These are phyloP conservation scores for Calonectris borealis DNA, from an alignment of 2,113 vertebrate genomes.

Conservation along the genomic window DNA sequence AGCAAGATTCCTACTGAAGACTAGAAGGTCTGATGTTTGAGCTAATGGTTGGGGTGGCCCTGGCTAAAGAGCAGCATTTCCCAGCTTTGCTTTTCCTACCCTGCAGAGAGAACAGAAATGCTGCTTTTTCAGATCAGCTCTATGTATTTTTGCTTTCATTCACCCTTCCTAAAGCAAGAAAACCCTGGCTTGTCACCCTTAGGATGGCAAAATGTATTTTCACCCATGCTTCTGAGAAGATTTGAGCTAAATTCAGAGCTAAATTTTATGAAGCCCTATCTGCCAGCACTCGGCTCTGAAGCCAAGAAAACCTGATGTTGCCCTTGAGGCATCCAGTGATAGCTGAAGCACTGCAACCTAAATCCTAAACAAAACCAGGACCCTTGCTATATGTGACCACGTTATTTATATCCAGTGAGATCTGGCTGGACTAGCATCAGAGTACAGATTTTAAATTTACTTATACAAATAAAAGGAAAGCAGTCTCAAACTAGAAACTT, in stretches of 20 bases:
- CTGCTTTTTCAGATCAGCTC: neutral
- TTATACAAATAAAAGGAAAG: neutral
- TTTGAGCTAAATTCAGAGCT: neutral
- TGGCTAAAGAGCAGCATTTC: neutral
- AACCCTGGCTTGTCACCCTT: neutral
- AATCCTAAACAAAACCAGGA: neutral
- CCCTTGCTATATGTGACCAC: neutral
- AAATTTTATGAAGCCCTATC: neutral
- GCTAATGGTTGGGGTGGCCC: neutral
- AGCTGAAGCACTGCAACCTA: neutral
- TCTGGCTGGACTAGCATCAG: neutral
- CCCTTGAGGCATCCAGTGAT: neutral
- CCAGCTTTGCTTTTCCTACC: neutral
- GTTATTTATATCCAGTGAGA: neutral
- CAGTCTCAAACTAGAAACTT: neutral
- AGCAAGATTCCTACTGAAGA: neutral
- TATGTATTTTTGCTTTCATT: neutral
- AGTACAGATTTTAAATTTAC: neutral
- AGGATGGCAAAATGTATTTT: neutral
- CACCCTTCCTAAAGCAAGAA: neutral
- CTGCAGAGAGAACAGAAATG: neutral
- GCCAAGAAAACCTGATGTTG: neutral
- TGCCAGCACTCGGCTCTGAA: neutral
- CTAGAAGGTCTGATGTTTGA: neutral
- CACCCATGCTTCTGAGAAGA: neutral